Percentiles rank a stretch among this genome's conserved stretches.
Conservation (phyloP, 2,888 invertebrate species). For the Adelphocoris suturalis region DNA sequence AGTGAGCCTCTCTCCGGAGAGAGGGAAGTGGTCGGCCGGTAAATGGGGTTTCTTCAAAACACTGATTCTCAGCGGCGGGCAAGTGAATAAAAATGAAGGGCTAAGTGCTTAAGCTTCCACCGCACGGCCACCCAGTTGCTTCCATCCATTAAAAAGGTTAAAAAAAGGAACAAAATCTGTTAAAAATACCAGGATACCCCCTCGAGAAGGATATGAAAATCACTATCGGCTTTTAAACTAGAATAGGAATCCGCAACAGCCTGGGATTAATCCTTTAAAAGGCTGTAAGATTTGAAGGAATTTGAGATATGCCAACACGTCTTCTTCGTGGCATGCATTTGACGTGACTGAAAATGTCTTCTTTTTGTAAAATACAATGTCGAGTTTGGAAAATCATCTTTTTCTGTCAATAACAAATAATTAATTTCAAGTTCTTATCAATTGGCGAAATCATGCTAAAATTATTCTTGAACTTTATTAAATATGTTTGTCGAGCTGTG, state of each 20-base stretch:
- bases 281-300: neutral
- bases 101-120: conserved; percentile 43
- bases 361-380: no score
- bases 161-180: conserved; percentile 47
- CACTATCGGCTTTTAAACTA: neutral
- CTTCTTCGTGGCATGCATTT: neutral
- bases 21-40: conserved; percentile 27
- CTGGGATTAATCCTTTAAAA: neutral
- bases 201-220: neutral
- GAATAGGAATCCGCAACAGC: conserved; percentile 1
- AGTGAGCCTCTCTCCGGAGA: conserved; percentile 1
- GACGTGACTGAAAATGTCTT: neutral
- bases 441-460: no score
- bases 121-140: neutral
- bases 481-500: no score
- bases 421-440: no score
- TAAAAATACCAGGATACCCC: conserved; percentile 26
- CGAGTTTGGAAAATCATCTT: no score
- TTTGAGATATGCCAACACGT: neutral
- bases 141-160: conserved; percentile 37
- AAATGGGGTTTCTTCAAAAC: conserved; percentile 38
- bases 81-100: conserved; percentile 54
- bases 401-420: no score
- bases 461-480: no score
- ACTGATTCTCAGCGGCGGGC: conserved; percentile 41